A percentile compares a stretch with the other conserved stretches of the same genome.
Evolutionary conservation across 1,140 invertebrate species (phyloP).

Genomic region (Papilio machaon): DNA sequence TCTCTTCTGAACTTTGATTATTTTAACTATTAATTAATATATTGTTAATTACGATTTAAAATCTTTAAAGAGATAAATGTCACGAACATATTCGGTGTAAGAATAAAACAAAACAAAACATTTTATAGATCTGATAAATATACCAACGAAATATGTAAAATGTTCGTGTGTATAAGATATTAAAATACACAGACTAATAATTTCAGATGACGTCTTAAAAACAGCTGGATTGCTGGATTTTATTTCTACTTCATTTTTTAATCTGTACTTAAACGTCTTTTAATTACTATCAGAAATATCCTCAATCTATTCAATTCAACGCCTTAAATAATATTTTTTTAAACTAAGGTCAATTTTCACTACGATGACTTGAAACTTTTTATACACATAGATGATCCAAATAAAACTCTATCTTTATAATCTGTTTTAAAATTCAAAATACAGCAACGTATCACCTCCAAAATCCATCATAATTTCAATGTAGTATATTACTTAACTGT

Average conservation of each 20-base stretch:
- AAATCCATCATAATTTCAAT: no score
- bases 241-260: no score
- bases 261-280: no score
- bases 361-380: background rate
- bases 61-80: background rate
- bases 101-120: no score
- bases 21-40: background rate
- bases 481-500: no score
- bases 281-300: no score
- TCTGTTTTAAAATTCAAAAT: background rate
- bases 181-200: no score
- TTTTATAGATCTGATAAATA: no score
- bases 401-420: background rate
- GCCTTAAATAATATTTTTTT: background rate
- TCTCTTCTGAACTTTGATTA: background rate
- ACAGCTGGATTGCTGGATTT: no score
- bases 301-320: background rate
- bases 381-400: background rate
- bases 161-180: no score
- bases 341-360: background rate
- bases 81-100: background rate
- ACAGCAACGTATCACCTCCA: background rate
- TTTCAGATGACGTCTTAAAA: no score
- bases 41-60: background rate
- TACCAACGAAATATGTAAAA: no score